phyloP scores from a whole-genome alignment of 2,888 invertebrate species.

The Lasioglossum calceatum region DNA sequence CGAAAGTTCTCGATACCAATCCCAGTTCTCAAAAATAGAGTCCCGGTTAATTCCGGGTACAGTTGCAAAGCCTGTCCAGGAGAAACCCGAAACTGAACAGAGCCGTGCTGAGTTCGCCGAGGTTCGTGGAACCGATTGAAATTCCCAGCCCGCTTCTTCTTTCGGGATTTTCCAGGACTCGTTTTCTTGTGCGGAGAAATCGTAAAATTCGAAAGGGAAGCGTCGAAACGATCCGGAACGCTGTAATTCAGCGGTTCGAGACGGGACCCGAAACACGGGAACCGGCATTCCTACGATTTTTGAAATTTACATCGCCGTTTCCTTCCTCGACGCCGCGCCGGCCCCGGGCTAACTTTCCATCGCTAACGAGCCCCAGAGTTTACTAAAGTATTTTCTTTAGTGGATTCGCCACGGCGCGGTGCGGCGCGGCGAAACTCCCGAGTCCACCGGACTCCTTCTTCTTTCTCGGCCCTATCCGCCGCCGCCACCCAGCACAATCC shows the following conservation, averaged over 20 bases:
- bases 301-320: conserved; percentile 51
- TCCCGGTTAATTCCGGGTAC: neutral
- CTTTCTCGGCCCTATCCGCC: neutral
- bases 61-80: neutral
- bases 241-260: neutral
- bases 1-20: neutral
- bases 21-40: neutral
- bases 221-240: neutral
- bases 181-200: neutral
- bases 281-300: conserved; percentile 33
- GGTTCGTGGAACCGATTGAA: conserved; percentile 12
- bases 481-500: conserved; percentile 42
- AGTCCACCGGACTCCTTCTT: conserved; percentile 18
- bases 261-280: neutral
- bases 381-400: conserved; percentile 57
- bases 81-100: neutral
- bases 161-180: neutral
- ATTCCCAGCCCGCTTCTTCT: neutral
- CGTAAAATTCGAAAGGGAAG: neutral
- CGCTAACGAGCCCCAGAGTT: conserved; percentile 61
- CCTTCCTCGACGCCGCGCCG: neutral
- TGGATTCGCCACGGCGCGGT: conserved; percentile 14
- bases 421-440: conserved; percentile 29
- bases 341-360: neutral
- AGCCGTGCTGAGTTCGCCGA: neutral